Base-by-base conservation (phyloP, 1,140 invertebrate species). In the Lycorma delicatula region DNA sequence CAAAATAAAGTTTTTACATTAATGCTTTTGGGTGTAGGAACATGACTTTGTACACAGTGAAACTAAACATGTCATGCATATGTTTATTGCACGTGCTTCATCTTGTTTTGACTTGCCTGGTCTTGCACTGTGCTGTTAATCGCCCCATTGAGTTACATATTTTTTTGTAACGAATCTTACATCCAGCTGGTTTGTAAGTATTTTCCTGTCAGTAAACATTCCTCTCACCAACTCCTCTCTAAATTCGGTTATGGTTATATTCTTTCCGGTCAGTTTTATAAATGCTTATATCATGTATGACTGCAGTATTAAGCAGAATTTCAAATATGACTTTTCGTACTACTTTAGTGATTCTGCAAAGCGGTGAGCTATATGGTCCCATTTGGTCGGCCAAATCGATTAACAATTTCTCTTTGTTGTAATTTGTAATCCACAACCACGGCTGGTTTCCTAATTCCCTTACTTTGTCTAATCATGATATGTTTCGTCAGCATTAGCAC, bases 331-430 rank as follows among this genome's bases (percentile, higher is more conserved):
- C 7, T 38, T 38, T 38, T 38, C 7, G 36, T 3, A 38, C 36
- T 18, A 38, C 7, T 38, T 38, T 13, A 38, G 7, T 18, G 13
- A n/a, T n/a, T 18, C 20, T 38, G 13, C 20, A 18, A 38, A n/a
- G n/a, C 36, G 20, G 7, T 18, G 36, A 38, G 27, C 63, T 66
- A 54, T 73, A 72, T 25, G 66, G 60, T n/a, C 57, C 62, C 67
- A 72, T 69, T 60, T 72, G 68, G 56, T 72, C 70, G n/a, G 63
- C 65, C 44, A 70, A 44, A 62, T 73, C 70, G 36, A 73, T 67
- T 11, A 62, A 65, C 25, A 61, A 57, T n/a, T n/a, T n/a, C n/a
- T n/a, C n/a, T n/a, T n/a, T 67, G 72, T 72, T 18, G 64, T 61
- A 53, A 61, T 64, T 73, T 73, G 54, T 72, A 72, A 47, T 70